Evolutionary conservation across 2,888 invertebrate species (phyloP).

Genomic region (Andrena trimmerana): DNA sequence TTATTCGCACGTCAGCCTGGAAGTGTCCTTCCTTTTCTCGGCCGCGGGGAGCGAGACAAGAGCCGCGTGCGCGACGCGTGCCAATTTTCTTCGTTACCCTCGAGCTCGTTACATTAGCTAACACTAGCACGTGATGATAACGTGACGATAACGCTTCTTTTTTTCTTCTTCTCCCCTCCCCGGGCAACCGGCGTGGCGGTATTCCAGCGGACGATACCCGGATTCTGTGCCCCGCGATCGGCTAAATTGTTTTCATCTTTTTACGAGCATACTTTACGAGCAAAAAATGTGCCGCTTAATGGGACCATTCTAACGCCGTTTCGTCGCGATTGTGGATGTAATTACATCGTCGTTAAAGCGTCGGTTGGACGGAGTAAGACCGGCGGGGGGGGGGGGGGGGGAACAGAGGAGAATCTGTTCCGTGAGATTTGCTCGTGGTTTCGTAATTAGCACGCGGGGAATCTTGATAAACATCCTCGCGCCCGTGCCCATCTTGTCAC

Average conservation of each 20-base stretch:
- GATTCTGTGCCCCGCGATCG: background rate
- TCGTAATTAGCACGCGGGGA: slow-evolving; percentile 2
- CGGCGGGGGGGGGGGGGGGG: background rate
- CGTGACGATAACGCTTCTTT: slow-evolving; percentile 67
- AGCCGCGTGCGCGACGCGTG: slow-evolving; percentile 70
- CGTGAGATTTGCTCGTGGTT: background rate
- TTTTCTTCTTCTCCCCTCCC: background rate
- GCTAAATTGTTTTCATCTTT: slow-evolving; percentile 20
- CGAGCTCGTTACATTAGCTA: slow-evolving; percentile 51
- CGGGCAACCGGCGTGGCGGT: slow-evolving; percentile 2
- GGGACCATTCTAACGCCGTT: background rate
- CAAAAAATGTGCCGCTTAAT: slow-evolving; percentile 17
- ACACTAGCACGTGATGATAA: slow-evolving; percentile 63
- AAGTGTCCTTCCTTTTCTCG: slow-evolving; percentile 6
- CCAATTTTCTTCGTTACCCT: slow-evolving; percentile 62
- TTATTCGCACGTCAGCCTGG: background rate
- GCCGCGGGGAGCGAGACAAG: slow-evolving; percentile 10
- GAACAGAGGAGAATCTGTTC: background rate
- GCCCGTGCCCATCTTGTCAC: background rate
- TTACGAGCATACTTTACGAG: slow-evolving; percentile 7
- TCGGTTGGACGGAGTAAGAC: background rate
- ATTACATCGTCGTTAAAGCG: slow-evolving; percentile 1
- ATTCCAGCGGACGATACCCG: slow-evolving; percentile 34
- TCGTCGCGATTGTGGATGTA: background rate
- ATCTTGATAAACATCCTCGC: slow-evolving; percentile 2